Evolutionary conservation across 2,113 vertebrate species (phyloP), one percentile per base, ranked within the genome.

Genomic region (Oncorhynchus gorbuscha): DNA sequence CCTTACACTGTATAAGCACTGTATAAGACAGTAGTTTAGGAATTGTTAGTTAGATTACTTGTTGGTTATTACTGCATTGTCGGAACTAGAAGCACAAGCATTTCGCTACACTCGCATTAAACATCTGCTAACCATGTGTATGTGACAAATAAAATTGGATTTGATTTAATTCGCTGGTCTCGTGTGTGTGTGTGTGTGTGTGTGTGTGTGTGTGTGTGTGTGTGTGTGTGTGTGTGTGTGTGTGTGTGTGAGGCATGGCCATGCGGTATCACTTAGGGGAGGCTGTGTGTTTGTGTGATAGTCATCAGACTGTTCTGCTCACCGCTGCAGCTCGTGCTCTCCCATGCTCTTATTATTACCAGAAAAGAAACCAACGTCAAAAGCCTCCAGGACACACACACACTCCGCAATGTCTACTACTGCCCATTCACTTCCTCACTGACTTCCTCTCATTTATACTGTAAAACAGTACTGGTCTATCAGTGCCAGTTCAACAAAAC

Each of bases 281-380:
- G 35, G 22, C 64, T 30, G 71, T 78, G 49, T 51, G 71, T 78
- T 14, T 51, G 76, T 81, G 86, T 87, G 79, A 81, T 74, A 81
- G 85, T 91, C 88, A 89, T 81, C 86, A 88, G 86, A 89, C 79
- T n/a, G 58, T 4, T 61, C 72, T 74, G 76, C 73, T 70, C 69
- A 59, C 75, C 64, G 49, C 74, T 71, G 4, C 64, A 79, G 75
- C 76, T 73, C 72, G 65, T 84, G 69, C 74, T 84, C 59, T 64
- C 80, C 65, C 75, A 69, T 35, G 79, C 39, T 55, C 69, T 72
- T 75, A 80, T 68, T 81, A 76, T 79, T 66, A 61, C 1, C 24
- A 67, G 69, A 73, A 64, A 75, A 24, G 68, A 74, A 80, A 74
- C 69, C 67, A 76, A 30, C n/a, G n/a, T 62, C 68, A 48, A 30